Evolutionary conservation across 1,140 invertebrate genomes (phyloP).

Genomic region (Choristoneura fumiferana): DNA sequence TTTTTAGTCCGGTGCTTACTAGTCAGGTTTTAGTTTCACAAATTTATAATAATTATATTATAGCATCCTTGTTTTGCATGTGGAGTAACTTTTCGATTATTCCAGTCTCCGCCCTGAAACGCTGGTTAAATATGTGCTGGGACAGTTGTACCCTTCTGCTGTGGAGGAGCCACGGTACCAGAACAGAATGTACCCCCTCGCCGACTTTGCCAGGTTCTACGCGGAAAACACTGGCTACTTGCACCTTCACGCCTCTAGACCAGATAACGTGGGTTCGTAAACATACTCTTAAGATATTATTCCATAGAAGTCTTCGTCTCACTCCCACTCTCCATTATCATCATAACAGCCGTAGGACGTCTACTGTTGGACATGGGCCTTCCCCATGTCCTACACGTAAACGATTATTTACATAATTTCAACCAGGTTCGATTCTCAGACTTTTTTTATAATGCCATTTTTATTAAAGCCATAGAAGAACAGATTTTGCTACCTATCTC

Average conservation of each 20-base stretch:
- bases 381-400: no score
- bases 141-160: not conserved
- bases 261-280: not conserved
- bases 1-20: no score
- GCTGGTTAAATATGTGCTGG: not conserved
- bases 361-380: no score
- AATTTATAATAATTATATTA: no score
- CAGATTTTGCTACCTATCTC: not conserved
- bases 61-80: not conserved
- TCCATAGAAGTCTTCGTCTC: not conserved
- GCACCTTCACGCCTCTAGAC: slow-evolving; percentile 8
- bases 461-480: no score
- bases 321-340: not conserved
- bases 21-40: no score
- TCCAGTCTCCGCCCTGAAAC: not conserved
- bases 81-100: not conserved
- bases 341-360: not conserved
- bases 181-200: not conserved
- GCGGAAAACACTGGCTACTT: not conserved
- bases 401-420: no score
- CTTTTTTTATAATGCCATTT: no score
- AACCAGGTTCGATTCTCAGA: no score
- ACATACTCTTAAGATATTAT: not conserved
- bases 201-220: not conserved
- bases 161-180: slow-evolving; percentile 1